These are phyloP conservation scores for Nasua narica DNA, from an alignment of 2,797 vertebrate species.

Conservation along the genomic window DNA sequence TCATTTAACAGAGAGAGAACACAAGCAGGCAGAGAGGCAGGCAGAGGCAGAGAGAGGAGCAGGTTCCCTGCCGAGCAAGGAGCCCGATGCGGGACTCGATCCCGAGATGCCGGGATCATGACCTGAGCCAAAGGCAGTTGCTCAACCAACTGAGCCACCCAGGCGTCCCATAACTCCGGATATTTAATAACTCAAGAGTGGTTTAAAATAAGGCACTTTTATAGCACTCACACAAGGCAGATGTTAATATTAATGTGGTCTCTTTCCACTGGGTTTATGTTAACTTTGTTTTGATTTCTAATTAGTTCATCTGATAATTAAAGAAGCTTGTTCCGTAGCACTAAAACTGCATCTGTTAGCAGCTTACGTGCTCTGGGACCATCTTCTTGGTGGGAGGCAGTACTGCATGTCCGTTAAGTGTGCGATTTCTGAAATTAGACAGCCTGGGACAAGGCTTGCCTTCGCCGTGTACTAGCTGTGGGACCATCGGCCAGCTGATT, in stretches of 20 bases:
- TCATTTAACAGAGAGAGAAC: too few relatives aligned
- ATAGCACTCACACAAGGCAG: neutral
- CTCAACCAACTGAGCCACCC: too few relatives aligned
- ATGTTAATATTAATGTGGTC: neutral
- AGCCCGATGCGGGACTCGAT: too few relatives aligned
- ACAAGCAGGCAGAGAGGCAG: too few relatives aligned
- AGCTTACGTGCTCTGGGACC: neutral
- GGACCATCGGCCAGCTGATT: neutral
- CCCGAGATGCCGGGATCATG: too few relatives aligned
- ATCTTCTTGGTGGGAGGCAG: neutral
- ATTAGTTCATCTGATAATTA: neutral
- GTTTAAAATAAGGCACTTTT: constrained; percentile 3
- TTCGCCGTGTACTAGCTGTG: neutral
- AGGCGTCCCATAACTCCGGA: neutral
- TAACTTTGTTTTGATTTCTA: constrained; percentile 29
- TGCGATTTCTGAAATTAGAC: neutral
- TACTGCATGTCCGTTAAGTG: too few relatives aligned
- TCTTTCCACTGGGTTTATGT: neutral
- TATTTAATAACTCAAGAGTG: neutral
- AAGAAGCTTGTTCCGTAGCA: neutral
- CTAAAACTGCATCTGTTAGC: neutral
- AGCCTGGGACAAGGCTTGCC: neutral
- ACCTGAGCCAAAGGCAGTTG: too few relatives aligned
- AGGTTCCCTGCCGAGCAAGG: too few relatives aligned
- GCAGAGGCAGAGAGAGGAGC: too few relatives aligned